Evolutionary conservation across 2,113 vertebrate species (phyloP), one percentile per base, ranked within the genome.

Genomic region (Odocoileus hemionus): DNA sequence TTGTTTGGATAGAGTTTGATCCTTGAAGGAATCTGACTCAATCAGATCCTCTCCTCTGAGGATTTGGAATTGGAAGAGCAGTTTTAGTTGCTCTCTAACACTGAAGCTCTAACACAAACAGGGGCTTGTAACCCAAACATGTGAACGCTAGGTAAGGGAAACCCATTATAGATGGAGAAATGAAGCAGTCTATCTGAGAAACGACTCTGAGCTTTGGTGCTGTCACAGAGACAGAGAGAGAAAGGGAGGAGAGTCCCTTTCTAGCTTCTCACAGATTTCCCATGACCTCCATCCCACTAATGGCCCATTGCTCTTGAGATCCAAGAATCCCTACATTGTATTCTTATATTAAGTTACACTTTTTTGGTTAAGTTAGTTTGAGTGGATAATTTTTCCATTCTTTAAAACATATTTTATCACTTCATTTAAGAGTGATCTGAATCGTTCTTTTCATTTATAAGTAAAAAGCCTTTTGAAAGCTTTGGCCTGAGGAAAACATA

Each of bases 381-480:
- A 86, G 64, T 78, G 86, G 30, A n/a, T 86, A 85, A 60, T 60
- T 97, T 96, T 90, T 43, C 45, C 47, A 86, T 86, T 91, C 30
- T 91, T 78, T 91, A 94, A 88, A 55, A 74, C 74, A 19, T 6
- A 58, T 90, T 89, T 97, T 11, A 47, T 88, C 67, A 36, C 50
- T 92, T 95, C 25, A 76, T 36, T 96, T 86, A 95, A 93, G 47
- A 84, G 19, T 25, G 15, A 85, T 64, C 57, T 93, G 54, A 91
- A 55, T 83, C 67, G 9, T 91, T 91, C 12, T 94, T 95, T 88
- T 82, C 74, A 80, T 74, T 50, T 93, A 50, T 45, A 86, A 45
- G 52, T 92, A 50, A 96, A 60, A 87, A 61, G 23, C 6, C 11
- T 92, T 78, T 78, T 91, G 89, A 96, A 95, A 97, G 28, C 11